A percentile compares a stretch with the other conserved stretches of the same genome.
Evolutionary conservation across 2,113 vertebrate genomes (phyloP).

Genomic region (Channa argus): DNA sequence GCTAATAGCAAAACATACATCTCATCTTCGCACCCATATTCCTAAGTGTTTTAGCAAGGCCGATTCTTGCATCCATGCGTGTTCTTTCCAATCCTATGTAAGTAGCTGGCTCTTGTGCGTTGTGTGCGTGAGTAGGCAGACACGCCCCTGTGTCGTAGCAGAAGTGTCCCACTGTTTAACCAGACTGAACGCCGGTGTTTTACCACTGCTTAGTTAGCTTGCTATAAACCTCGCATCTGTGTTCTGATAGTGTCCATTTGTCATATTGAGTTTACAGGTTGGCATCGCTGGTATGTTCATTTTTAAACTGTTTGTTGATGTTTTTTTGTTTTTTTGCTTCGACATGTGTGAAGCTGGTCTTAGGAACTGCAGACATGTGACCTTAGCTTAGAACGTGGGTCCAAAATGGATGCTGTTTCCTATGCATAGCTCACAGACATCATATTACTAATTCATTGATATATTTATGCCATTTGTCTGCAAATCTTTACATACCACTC

Average conservation of each 20-base stretch:
- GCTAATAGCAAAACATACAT: conserved; percentile 56
- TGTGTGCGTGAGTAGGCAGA: conserved; percentile 20
- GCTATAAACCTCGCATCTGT: neutral
- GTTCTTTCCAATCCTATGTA: neutral
- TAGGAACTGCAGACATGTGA: conserved; percentile 56
- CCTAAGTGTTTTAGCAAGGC: neutral
- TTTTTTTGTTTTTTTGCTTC: conserved; percentile 13
- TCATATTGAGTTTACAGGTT: neutral
- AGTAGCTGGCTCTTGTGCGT: neutral
- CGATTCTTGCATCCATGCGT: neutral
- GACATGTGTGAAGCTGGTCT: conserved; percentile 28
- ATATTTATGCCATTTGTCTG: neutral
- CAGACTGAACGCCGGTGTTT: conserved; percentile 9
- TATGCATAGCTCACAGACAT: neutral
- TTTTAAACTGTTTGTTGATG: neutral
- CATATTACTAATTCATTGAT: neutral
- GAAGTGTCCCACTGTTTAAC: conserved; percentile 10
- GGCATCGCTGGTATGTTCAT: neutral
- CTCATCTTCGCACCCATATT: neutral
- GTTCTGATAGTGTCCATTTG: neutral
- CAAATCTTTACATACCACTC: neutral
- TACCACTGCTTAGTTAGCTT: neutral
- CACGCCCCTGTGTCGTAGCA: conserved; percentile 65
- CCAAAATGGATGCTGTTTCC: conserved; percentile 65
- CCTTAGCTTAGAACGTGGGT: conserved; percentile 34